These are phyloP conservation scores for Actinemys pallida DNA, from an alignment of 2,113 vertebrate species.

Conservation along the genomic window DNA sequence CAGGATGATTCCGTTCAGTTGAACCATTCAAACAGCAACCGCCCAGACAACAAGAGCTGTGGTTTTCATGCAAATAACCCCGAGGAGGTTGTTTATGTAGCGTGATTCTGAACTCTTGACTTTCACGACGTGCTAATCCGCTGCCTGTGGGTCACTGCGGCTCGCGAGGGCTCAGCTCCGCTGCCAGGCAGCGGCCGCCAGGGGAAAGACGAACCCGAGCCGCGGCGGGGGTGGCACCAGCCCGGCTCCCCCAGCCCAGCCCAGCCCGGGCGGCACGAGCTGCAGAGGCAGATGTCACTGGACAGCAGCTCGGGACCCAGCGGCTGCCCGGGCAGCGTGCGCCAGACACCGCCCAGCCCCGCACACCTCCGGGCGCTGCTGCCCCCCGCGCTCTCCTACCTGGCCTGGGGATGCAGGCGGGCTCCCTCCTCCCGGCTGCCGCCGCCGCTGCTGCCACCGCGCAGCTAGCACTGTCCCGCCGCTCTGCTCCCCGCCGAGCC, in stretches of 20 bases:
- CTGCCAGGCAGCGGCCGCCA: not conserved
- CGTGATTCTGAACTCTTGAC: too few relatives aligned
- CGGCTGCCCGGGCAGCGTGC: not conserved
- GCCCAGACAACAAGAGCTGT: not conserved
- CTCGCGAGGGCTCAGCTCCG: not conserved
- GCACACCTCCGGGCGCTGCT: slow-evolving; percentile 2
- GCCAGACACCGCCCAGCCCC: not conserved
- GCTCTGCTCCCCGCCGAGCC: not conserved
- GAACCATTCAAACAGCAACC: slow-evolving; percentile 11
- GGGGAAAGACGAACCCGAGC: too few relatives aligned
- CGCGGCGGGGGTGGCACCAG: not conserved
- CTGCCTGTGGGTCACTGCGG: slow-evolving; percentile 64
- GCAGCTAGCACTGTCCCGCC: slow-evolving; percentile 44
- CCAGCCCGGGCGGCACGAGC: too few relatives aligned
- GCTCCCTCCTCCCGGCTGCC: not conserved
- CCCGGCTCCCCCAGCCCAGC: too few relatives aligned
- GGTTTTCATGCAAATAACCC: too few relatives aligned
- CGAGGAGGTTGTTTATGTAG: too few relatives aligned
- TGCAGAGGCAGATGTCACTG: too few relatives aligned
- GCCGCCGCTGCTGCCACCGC: slow-evolving; percentile 6
- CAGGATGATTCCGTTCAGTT: not conserved
- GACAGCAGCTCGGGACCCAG: not conserved
- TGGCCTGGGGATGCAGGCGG: slow-evolving; percentile 40
- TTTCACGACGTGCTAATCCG: slow-evolving; percentile 5
- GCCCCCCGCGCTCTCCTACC: slow-evolving; percentile 57